A percentile compares a stretch with the other conserved stretches of the same genome.
phyloP scores from a whole-genome alignment of 1,140 invertebrate genomes.

The Dinoponera quadriceps region DNA sequence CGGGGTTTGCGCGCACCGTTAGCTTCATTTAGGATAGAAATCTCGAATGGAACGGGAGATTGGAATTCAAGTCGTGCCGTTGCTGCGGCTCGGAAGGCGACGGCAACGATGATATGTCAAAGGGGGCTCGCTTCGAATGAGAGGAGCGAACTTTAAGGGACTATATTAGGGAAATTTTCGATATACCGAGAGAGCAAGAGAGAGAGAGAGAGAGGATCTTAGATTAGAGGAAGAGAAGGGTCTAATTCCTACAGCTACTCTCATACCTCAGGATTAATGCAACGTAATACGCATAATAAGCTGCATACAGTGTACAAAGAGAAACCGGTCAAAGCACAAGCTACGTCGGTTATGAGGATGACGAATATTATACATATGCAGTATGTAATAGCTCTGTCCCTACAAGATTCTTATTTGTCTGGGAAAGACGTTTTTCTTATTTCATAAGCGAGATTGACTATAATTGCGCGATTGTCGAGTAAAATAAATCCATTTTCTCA shows the following conservation, averaged over 20 bases:
- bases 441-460: conserved; percentile 2
- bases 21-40: conserved; percentile 37
- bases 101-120: background rate
- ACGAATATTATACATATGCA: conserved; percentile 20
- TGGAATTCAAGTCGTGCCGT: conserved; percentile 16
- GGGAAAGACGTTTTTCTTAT: background rate
- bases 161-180: background rate
- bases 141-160: conserved; percentile 23
- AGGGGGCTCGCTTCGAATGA: background rate
- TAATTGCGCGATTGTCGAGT: conserved; percentile 1
- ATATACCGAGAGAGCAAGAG: too few relatives aligned
- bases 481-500: background rate
- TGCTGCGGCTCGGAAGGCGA: conserved; percentile 3
- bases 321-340: background rate
- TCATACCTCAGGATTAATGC: background rate
- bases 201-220: too few relatives aligned
- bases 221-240: too few relatives aligned
- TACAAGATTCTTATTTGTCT: background rate
- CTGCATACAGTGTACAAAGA: conserved; percentile 33
- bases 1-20: conserved; percentile 13
- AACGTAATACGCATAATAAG: conserved; percentile 41
- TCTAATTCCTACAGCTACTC: conserved; percentile 41
- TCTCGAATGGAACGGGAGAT: conserved; percentile 15
- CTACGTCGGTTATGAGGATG: conserved; percentile 30
- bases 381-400: background rate